phyloP scores from a whole-genome alignment of 2,113 vertebrate genomes.

The Grus americana region DNA sequence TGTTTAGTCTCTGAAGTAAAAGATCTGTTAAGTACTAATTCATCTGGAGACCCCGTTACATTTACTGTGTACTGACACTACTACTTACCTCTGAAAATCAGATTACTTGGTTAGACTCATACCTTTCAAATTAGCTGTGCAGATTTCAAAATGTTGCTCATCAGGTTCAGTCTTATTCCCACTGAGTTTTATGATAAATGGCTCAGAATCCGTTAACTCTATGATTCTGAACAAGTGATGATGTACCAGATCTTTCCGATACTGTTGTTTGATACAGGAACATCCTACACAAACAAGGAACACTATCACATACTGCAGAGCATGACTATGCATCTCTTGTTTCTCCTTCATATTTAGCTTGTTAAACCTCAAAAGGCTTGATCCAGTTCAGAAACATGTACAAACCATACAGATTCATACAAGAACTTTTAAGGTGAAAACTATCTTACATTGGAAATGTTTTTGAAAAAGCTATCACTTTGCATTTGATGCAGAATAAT shows the following conservation, averaged over 20 bases:
- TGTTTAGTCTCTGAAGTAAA: background rate
- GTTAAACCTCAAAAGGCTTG: background rate
- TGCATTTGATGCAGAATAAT: background rate
- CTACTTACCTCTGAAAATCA: background rate
- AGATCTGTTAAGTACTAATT: background rate
- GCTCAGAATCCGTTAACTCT: slow-evolving; percentile 20
- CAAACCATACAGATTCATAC: background rate
- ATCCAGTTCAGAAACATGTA: background rate
- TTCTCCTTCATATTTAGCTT: background rate
- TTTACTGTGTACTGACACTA: background rate
- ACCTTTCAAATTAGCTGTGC: background rate
- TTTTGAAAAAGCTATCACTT: background rate
- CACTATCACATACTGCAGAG: background rate
- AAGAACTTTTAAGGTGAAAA: background rate
- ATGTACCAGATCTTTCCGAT: slow-evolving; percentile 1
- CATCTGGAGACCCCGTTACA: background rate
- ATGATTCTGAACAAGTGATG: background rate
- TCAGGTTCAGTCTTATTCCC: background rate
- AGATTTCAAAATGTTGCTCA: background rate
- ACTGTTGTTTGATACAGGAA: slow-evolving; percentile 8
- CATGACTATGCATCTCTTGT: background rate
- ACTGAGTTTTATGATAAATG: background rate
- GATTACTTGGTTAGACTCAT: background rate
- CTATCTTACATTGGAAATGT: background rate
- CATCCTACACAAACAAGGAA: background rate